Percentiles rank a stretch among this genome's conserved stretches.
These are phyloP conservation scores for Neocrepidodera transversa DNA, from an alignment of 2,888 invertebrate genomes.

Conservation along the genomic window DNA sequence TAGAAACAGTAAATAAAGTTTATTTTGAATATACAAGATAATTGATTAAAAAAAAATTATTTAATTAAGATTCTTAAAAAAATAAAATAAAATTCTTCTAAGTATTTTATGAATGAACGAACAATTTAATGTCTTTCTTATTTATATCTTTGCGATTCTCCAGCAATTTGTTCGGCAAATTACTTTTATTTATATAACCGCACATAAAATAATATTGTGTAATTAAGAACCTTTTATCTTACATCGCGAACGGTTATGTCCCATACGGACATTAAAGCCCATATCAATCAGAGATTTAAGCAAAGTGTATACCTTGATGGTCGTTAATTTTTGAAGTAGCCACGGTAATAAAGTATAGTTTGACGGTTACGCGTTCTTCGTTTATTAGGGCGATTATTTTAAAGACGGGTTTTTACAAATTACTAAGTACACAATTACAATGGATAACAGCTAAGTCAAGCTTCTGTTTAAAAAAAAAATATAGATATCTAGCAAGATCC, in stretches of 20 bases:
- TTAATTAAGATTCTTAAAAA: background rate
- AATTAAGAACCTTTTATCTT: slow-evolving; percentile 15
- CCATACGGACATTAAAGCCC: slow-evolving; percentile 10
- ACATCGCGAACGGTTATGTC: slow-evolving; percentile 7
- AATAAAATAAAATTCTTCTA: background rate
- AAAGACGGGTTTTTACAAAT: background rate
- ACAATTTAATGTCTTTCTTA: slow-evolving; percentile 3
- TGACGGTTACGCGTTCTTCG: background rate
- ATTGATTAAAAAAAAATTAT: too few relatives aligned
- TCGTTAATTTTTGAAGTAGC: slow-evolving; percentile 9
- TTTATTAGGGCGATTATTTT: background rate
- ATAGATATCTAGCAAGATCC: too few relatives aligned
- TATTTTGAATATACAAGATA: too few relatives aligned
- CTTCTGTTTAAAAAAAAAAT: too few relatives aligned
- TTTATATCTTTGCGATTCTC: background rate
- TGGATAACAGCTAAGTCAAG: too few relatives aligned
- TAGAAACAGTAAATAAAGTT: too few relatives aligned
- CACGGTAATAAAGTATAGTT: background rate
- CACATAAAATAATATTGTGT: slow-evolving; percentile 17
- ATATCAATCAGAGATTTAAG: slow-evolving; percentile 15
- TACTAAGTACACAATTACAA: too few relatives aligned
- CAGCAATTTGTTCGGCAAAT: slow-evolving; percentile 12
- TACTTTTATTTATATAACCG: slow-evolving; percentile 17
- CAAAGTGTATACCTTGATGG: slow-evolving; percentile 14
- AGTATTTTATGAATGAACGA: background rate